A percentile compares a stretch with the other conserved stretches of the same genome.
Conservation (phyloP, 2,797 vertebrate species). For the Dipus sagitta region DNA sequence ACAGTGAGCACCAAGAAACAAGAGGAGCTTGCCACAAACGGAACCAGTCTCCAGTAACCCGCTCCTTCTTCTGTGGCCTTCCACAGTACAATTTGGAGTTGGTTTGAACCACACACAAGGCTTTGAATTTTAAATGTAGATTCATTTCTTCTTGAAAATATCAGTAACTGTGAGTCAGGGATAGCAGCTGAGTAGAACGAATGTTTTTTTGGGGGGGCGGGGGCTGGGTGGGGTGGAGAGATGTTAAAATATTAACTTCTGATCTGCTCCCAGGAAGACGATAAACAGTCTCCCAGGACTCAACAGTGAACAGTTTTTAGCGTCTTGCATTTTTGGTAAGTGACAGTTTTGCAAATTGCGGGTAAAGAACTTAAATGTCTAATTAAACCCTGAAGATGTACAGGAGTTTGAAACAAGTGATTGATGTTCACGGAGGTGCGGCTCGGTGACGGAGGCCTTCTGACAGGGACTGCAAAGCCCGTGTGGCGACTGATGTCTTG, state of each 20-base stretch:
- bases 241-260: background rate
- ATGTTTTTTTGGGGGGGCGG: background rate
- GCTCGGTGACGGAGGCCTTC: constrained; percentile 94
- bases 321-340: constrained; percentile 87
- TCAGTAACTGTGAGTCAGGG: background rate
- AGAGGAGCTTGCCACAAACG: rapidly evolving
- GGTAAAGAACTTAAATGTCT: constrained; percentile 91
- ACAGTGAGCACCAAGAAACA: rapidly evolving
- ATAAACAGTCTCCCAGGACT: constrained; percentile 71
- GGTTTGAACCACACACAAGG: background rate
- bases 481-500: constrained; percentile 98
- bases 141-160: background rate
- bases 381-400: constrained; percentile 90
- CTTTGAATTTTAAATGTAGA: background rate
- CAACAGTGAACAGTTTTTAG: constrained; percentile 77
- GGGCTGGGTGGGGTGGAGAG: background rate
- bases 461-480: constrained; percentile 97
- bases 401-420: constrained; percentile 92
- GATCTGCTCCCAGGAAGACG: constrained; percentile 53
- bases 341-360: constrained; percentile 91
- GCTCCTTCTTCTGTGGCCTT: background rate
- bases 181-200: rapidly evolving
- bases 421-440: constrained; percentile 96
- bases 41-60: rapidly evolving
- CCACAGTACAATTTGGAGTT: background rate